A percentile compares a stretch with the other conserved stretches of the same genome.
Conservation (phyloP, 35 echinoderm and acorn worm genomes). For the Heliocidaris tuberculata region DNA sequence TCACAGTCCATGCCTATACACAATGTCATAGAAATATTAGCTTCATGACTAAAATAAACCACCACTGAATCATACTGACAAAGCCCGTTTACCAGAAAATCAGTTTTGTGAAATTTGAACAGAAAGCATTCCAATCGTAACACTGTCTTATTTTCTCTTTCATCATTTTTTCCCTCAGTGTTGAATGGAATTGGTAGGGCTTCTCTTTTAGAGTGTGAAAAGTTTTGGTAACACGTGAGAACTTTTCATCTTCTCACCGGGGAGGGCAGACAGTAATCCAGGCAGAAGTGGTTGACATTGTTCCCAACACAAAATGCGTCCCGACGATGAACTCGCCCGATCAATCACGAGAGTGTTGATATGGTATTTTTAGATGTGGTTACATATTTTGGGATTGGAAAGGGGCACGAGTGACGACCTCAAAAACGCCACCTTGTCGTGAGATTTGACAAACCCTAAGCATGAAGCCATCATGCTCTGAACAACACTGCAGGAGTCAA, state of each 20-base stretch:
- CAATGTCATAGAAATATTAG: too few relatives aligned
- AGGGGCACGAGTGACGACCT: neutral
- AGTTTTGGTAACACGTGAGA: neutral
- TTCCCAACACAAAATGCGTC: neutral
- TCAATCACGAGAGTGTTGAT: neutral
- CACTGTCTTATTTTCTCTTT: too few relatives aligned
- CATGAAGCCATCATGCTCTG: neutral
- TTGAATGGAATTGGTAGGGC: neutral
- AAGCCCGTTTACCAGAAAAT: too few relatives aligned
- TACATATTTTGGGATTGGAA: neutral
- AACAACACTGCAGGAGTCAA: neutral
- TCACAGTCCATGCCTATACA: too few relatives aligned
- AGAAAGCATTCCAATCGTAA: too few relatives aligned
- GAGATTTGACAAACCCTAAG: neutral
- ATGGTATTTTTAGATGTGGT: slow-evolving; percentile 11
- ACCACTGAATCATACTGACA: too few relatives aligned
- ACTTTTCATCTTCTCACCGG: neutral
- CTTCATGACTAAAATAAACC: too few relatives aligned
- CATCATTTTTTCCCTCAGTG: too few relatives aligned
- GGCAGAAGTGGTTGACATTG: neutral
- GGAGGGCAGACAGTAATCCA: neutral
- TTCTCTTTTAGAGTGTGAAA: neutral
- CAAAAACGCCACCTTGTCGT: neutral
- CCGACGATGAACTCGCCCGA: neutral
- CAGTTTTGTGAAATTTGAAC: too few relatives aligned